Base-by-base conservation (phyloP, 1,140 invertebrate species). In the Bombus waltoni region DNA sequence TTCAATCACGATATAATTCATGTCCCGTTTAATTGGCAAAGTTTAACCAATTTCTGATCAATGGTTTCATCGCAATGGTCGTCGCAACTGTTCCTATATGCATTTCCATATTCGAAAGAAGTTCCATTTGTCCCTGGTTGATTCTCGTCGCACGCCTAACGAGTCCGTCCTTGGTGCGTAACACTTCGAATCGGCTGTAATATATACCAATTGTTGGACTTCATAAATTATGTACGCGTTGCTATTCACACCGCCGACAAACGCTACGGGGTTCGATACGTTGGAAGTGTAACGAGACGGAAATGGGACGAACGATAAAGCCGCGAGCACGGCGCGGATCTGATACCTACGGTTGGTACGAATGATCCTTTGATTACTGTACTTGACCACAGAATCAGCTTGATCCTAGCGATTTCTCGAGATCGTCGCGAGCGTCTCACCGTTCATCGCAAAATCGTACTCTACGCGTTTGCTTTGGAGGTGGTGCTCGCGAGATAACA, bases 281-380 rank as follows among this genome's bases (percentile, higher is more conserved):
- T 71, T 42, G 28, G 1, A 80, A 57, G 83, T 57, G 77, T 81
- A 81, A 81, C 83, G 83, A 66, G 42, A 42, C 79, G 71, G 79
- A 81, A 42, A 35, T 71, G 71, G 79, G 59, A 75, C 79, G 59
- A 74, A 70, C 79, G 78, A 81, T 81, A 85, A 80, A 75, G 44
- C 83, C 32, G 68, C 11, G 44, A 76, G 53, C 53, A 5, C 9
- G 6, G 15, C 47, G 18, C 8, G 25, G 15, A 38, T 47, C 25
- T 22, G 11, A 38, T 85, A 81, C 72, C 84, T n/a, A 75, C 84
- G 1, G 79, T 22, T 81, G 84, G 84, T 81, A 85, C 79, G 57
- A 71, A 9, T 0, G 6, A 35, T 32, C 38, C 13, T 62, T 62
- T 1, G 1, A n/a, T 53, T 53, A 53, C 18, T 8, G 18, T 22